These are phyloP conservation scores for Bradysia coprophila DNA, from an alignment of 1,140 invertebrate species.

Conservation along the genomic window DNA sequence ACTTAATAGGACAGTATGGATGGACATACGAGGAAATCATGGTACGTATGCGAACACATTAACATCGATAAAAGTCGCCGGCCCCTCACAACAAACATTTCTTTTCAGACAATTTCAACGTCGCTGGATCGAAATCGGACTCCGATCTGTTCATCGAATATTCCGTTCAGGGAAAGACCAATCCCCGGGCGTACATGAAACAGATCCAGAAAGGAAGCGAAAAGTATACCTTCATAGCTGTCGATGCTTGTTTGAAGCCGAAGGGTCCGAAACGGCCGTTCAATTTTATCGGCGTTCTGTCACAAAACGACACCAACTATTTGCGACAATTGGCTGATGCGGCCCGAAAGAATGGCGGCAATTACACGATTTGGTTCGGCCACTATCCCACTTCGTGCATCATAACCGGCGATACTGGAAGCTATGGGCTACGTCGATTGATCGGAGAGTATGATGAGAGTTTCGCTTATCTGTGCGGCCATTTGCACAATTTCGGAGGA, in stretches of 20 bases:
- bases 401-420: constrained; percentile 31
- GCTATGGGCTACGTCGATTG: constrained; percentile 32
- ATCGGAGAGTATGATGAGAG: constrained; percentile 29
- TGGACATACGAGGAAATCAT: constrained; percentile 90
- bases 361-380: constrained; percentile 66
- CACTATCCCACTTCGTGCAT: constrained; percentile 89
- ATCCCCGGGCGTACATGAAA: constrained; percentile 61
- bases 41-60: constrained; percentile 24
- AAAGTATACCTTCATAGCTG: constrained; percentile 59
- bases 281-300: constrained; percentile 74
- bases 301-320: constrained; percentile 33
- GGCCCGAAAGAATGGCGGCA: constrained; percentile 24
- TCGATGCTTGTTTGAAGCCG: constrained; percentile 77
- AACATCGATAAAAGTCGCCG: neutral
- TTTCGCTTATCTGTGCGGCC: constrained; percentile 69
- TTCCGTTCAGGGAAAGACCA: constrained; percentile 52
- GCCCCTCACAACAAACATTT: constrained; percentile 1
- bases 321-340: constrained; percentile 31
- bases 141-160: constrained; percentile 66
- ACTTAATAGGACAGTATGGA: constrained; percentile 53
- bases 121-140: constrained; percentile 41
- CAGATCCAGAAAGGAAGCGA: constrained; percentile 31
- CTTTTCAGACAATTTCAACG: constrained; percentile 78
- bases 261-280: constrained; percentile 66
- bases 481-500: constrained; percentile 70